These are phyloP conservation scores for Agriopis aurantiaria DNA, from an alignment of 2,888 invertebrate genomes.

Conservation along the genomic window DNA sequence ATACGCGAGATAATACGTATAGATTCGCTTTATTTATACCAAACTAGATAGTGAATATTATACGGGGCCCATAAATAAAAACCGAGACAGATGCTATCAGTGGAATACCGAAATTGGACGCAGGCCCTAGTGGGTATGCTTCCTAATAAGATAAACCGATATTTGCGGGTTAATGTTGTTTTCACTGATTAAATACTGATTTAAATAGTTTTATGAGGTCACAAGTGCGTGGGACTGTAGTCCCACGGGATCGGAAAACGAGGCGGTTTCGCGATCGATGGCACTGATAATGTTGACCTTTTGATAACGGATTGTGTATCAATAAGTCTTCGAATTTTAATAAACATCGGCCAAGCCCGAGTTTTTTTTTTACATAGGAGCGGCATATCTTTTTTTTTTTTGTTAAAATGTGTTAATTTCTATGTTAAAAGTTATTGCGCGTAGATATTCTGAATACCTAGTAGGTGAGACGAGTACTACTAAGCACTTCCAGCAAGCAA, in stretches of 20 bases:
- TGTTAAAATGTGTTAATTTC: too few species aligned
- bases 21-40: constrained; percentile 69
- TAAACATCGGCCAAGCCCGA: too few species aligned
- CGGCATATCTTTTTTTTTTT: too few species aligned
- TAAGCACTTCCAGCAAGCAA: too few species aligned
- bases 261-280: neutral
- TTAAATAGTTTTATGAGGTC: constrained; percentile 12
- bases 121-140: constrained; percentile 49
- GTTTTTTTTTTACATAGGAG: too few species aligned
- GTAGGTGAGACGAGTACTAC: too few species aligned
- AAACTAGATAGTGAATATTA: constrained; percentile 68
- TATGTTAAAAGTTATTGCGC: too few species aligned
- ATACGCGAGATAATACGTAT: constrained; percentile 64
- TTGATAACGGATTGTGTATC: neutral
- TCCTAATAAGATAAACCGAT: constrained; percentile 56
- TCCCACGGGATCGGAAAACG: neutral
- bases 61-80: constrained; percentile 70
- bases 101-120: constrained; percentile 61
- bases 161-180: constrained; percentile 43
- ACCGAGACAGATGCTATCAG: constrained; percentile 67
- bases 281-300: neutral
- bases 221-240: neutral
- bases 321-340: too few species aligned
- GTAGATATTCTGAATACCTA: too few species aligned
- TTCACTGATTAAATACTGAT: neutral